Percentiles rank a stretch among this genome's conserved stretches.
phyloP scores from a whole-genome alignment of 2,113 vertebrate species.

The Xyrauchen texanus region DNA sequence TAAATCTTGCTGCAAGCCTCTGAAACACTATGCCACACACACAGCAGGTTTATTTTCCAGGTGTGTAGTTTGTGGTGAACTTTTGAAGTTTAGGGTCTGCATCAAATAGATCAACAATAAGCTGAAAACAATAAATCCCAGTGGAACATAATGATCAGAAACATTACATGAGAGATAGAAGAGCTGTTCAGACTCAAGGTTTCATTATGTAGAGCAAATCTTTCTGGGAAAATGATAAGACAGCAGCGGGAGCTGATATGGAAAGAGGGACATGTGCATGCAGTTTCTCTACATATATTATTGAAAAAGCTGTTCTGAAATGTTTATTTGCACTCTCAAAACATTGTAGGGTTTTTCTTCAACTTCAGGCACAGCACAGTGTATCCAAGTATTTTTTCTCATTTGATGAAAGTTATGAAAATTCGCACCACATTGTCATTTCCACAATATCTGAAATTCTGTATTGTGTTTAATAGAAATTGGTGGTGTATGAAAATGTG shows the following conservation, averaged over 20 bases:
- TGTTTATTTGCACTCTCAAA: not conserved
- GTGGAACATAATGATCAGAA: not conserved
- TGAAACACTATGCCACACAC: conserved; percentile 23
- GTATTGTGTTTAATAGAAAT: too few relatives aligned
- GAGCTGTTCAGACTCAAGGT: not conserved
- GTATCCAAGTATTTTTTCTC: too few relatives aligned
- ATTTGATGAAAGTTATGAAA: too few relatives aligned
- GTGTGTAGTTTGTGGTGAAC: not conserved
- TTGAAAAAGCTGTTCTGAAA: not conserved
- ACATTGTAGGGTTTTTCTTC: too few relatives aligned
- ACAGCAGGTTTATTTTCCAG: conserved; percentile 23
- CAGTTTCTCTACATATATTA: not conserved
- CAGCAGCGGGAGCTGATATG: not conserved
- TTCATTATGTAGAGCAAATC: not conserved
- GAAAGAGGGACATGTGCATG: not conserved
- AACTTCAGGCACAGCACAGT: too few relatives aligned
- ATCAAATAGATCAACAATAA: not conserved
- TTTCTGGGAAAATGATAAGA: too few relatives aligned
- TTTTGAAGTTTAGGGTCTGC: conserved; percentile 25
- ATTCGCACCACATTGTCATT: too few relatives aligned
- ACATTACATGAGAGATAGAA: not conserved
- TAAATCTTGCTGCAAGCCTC: conserved; percentile 10
- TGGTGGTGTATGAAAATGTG: too few relatives aligned
- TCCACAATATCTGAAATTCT: too few relatives aligned
- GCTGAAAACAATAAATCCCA: not conserved